These are phyloP conservation scores for Bombycilla garrulus DNA, from an alignment of 2,113 vertebrate genomes.

Conservation along the genomic window DNA sequence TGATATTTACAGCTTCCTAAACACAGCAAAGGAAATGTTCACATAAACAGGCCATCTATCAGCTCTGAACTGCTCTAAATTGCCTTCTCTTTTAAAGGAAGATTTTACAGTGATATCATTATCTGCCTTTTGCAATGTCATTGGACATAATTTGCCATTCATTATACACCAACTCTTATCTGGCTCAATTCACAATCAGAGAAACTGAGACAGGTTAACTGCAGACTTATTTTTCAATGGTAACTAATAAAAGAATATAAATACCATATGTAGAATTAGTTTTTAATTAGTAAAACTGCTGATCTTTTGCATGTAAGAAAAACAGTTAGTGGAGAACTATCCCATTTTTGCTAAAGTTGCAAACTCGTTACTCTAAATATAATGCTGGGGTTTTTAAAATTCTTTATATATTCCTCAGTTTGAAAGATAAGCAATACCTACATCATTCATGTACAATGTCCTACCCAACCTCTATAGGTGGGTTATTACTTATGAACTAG, in stretches of 20 bases:
- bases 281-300: neutral
- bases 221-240: neutral
- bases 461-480: neutral
- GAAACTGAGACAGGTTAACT: neutral
- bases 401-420: neutral
- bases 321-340: neutral
- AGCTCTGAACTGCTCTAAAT: neutral
- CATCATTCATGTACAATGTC: neutral
- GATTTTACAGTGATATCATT: neutral
- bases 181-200: neutral
- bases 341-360: neutral
- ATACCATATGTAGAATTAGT: neutral
- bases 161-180: neutral
- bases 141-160: neutral
- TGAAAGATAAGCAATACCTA: neutral
- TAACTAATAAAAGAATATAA: neutral
- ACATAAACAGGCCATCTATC: neutral
- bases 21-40: neutral
- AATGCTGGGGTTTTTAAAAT: neutral
- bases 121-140: neutral
- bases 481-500: neutral
- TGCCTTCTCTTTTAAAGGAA: neutral
- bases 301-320: neutral
- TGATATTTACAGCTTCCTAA: neutral
- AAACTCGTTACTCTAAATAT: neutral